Evolutionary conservation across 2,113 vertebrate genomes (phyloP), one percentile per base, ranked within the genome.

Genomic region (Nasalis larvatus): DNA sequence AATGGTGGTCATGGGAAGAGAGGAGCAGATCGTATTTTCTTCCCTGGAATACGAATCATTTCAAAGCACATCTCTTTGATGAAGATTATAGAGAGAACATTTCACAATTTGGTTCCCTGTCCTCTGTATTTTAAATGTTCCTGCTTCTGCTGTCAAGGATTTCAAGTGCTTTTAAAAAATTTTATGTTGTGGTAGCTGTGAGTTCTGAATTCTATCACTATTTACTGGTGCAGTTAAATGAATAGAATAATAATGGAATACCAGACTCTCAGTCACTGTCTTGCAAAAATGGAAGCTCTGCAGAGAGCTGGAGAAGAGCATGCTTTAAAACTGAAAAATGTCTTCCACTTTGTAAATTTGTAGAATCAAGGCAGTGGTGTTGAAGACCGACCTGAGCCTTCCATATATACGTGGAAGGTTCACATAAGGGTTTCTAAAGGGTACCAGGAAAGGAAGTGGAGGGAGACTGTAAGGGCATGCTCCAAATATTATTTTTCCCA

Each of bases 71-170:
- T 58, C 89, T 56, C 56, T 84, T 86, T 90, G 78, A 42, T 45
- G 76, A 71, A 74, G 63, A 86, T 49, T 85, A 25, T 52, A 69
- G 84, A 96, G 23, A 94, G 78, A 96, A 95, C 23, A 95, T 80
- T 89, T 86, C 82, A 96, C 81, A 89, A 8, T 83, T 96, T 49
- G 40, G 18, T 83, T 95, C 35, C 58, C 74, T 74, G 58, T 56
- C n/a, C 37, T 42, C 18, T 49, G 45, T 83, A 23, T 94, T 96
- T 96, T 54, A 89, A 92, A 86, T 56, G 71, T 82, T 8, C 32
- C 52, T 74, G 78, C 52, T 94, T 96, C 60, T 47, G 17, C 54
- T 94, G 83, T 96, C 86, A 91, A 66, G 21, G 3, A 96, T 82
- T 93, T 95, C 52, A 83, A 63, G 60, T 56, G 45, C 16, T 60